Evolutionary conservation across 2,888 invertebrate species (phyloP), one percentile per base, ranked within the genome.

Genomic region (Plagodis dolabraria): DNA sequence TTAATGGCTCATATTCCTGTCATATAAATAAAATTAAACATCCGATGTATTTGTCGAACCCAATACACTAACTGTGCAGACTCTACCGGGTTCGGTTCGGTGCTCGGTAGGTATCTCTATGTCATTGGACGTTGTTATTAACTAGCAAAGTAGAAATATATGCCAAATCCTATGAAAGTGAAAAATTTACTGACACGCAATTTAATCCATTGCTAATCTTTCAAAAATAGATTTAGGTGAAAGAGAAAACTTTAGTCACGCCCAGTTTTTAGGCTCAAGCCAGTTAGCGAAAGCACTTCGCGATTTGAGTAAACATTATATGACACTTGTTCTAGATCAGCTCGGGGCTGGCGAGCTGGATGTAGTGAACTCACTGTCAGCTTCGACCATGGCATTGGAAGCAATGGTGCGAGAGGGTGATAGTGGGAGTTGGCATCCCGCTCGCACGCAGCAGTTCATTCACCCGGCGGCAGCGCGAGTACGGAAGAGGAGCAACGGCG

Each of bases 321-420:
- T 70, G 71, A 78, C 81, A 83, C 79, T 83, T 82, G 83, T 84
- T 85, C 84, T 83, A 88, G 87, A 86, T 87, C 77, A 85, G 80
- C 80, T 81, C 72, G 10, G 40, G 8, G 40, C 40, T 10, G 75
- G 51, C 58, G 49, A 54, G 76, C 72, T 79, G 78, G 83, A 84
- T 85, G 81, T 80, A 82, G 83, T 82, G 81, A 79, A 83, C 85
- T 85, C 75, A 80, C 75, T 76, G 80, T 80, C 79, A 83, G 78
- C 80, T 73, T 79, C 85, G 89, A 80, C 90, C 89, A 83, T 91
- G 92, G 92, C 89, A 88, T 88, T 91, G 89, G 82, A 76, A 70
- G 68, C 55, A 71, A 69, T 53, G 65, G 60, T 53, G 50, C 53
- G 61, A 42, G 47, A 43, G 60, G 55, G 69, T 61, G 75, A 40